These are phyloP conservation scores for Stegodyphus mimosarum DNA, from an alignment of 1,140 invertebrate species.

Conservation along the genomic window DNA sequence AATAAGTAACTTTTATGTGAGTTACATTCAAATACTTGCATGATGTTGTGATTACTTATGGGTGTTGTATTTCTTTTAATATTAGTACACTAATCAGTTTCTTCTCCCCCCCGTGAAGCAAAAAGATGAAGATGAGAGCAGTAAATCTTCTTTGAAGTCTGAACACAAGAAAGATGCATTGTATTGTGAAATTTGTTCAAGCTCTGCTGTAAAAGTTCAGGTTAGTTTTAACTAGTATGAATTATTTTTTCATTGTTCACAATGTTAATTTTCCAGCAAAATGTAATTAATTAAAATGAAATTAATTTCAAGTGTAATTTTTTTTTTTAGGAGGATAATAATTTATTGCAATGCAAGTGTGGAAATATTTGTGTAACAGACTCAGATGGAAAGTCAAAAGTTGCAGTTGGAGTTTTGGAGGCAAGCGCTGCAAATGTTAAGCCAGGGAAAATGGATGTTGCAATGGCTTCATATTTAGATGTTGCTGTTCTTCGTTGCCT, in stretches of 20 bases:
- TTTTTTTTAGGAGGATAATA: constrained; percentile 36
- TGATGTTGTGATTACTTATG: no score
- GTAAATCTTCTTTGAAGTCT: constrained; percentile 34
- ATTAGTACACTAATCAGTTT: no score
- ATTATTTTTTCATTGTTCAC: background rate
- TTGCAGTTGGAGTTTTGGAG: background rate
- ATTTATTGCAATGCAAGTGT: constrained; percentile 45
- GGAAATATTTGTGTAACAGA: constrained; percentile 29
- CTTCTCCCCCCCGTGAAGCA: background rate
- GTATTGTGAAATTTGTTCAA: constrained; percentile 44
- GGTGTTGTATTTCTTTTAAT: no score
- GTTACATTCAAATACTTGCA: no score
- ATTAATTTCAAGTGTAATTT: background rate
- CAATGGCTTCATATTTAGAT: constrained; percentile 94
- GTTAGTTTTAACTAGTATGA: constrained; percentile 9
- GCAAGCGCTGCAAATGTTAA: background rate
- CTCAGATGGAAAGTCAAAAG: constrained; percentile 7
- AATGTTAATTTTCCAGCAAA: background rate
- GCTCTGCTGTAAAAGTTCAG: constrained; percentile 11
- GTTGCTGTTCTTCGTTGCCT: constrained; percentile 94
- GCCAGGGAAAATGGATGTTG: constrained; percentile 72
- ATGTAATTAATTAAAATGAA: background rate
- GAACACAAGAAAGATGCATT: constrained; percentile 33
- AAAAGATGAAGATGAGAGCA: constrained; percentile 50
- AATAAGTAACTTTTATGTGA: no score